A percentile compares a stretch with the other conserved stretches of the same genome.
Conservation (phyloP, 2,113 vertebrate species). For the Aptenodytes patagonicus region DNA sequence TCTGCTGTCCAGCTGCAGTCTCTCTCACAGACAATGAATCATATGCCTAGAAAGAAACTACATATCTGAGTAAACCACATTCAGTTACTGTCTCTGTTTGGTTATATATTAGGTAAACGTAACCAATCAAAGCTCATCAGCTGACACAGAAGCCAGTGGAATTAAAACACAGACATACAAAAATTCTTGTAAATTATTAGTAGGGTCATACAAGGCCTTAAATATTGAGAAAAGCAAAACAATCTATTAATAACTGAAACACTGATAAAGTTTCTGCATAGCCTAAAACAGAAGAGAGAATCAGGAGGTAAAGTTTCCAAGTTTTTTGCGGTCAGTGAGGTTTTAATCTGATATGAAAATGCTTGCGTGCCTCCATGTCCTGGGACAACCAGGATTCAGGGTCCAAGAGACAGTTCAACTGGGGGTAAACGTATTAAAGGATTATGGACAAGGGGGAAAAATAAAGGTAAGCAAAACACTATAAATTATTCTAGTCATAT, state of each 20-base stretch:
- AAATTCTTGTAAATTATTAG: slow-evolving; percentile 61
- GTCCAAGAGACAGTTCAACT: slow-evolving; percentile 18
- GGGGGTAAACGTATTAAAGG: slow-evolving; percentile 20
- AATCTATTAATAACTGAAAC: slow-evolving; percentile 64
- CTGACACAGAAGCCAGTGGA: slow-evolving; percentile 61
- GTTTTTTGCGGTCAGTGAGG: slow-evolving; percentile 50
- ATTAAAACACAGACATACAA: slow-evolving; percentile 66
- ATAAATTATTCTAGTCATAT: not conserved
- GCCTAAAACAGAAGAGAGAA: slow-evolving; percentile 46
- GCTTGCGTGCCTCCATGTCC: slow-evolving; percentile 14
- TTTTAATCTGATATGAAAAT: slow-evolving; percentile 27
- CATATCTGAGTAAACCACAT: slow-evolving; percentile 61
- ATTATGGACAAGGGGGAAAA: not conserved
- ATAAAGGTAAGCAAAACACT: slow-evolving; percentile 29
- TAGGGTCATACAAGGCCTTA: slow-evolving; percentile 54
- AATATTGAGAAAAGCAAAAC: slow-evolving; percentile 60
- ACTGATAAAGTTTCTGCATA: slow-evolving; percentile 66
- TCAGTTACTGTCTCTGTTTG: slow-evolving; percentile 63
- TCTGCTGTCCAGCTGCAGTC: slow-evolving; percentile 33
- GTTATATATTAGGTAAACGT: slow-evolving; percentile 55
- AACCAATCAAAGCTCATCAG: slow-evolving; percentile 57
- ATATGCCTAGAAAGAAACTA: slow-evolving; percentile 63
- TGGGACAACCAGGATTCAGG: not conserved
- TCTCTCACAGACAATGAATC: slow-evolving; percentile 63
- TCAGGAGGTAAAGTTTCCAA: slow-evolving; percentile 52